Evolutionary conservation across 2,888 invertebrate species (phyloP).

Genomic region (Meiosimyza decipiens): DNA sequence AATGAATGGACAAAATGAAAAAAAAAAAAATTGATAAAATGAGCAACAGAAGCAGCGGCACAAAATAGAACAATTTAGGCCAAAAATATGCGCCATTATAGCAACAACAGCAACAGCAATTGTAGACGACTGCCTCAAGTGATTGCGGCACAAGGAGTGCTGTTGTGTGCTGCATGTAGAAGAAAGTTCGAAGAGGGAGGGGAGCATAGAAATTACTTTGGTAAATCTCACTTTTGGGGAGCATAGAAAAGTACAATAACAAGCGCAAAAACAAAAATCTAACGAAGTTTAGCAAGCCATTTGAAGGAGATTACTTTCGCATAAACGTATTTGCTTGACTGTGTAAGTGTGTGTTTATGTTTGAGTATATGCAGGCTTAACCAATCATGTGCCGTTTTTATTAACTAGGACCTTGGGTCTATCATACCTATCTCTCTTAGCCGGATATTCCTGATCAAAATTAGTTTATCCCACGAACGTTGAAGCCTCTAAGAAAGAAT

Average conservation of each 20-base stretch:
- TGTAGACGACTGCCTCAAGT: background rate
- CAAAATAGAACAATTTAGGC: constrained; percentile 1
- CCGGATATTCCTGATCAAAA: no score
- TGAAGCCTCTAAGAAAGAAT: no score
- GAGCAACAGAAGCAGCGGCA: no score
- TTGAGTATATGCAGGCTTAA: no score
- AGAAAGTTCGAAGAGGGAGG: background rate
- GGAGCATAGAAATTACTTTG: background rate
- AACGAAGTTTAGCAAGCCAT: constrained; percentile 3
- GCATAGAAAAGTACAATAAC: background rate
- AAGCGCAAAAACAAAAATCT: background rate
- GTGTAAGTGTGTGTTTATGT: background rate
- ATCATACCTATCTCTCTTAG: no score
- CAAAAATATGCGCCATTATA: constrained; percentile 6
- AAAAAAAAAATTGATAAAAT: no score
- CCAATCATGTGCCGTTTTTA: no score
- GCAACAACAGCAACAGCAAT: background rate
- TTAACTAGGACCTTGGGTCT: no score
- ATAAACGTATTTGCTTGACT: background rate
- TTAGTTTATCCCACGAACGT: no score
- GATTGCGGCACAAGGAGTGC: background rate
- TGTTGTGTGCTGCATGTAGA: background rate
- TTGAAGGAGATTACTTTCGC: constrained; percentile 5
- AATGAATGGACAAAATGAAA: no score
- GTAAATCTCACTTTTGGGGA: background rate